Base-by-base conservation (phyloP, 1,140 invertebrate genomes). In the Aporrectodea caliginosa region DNA sequence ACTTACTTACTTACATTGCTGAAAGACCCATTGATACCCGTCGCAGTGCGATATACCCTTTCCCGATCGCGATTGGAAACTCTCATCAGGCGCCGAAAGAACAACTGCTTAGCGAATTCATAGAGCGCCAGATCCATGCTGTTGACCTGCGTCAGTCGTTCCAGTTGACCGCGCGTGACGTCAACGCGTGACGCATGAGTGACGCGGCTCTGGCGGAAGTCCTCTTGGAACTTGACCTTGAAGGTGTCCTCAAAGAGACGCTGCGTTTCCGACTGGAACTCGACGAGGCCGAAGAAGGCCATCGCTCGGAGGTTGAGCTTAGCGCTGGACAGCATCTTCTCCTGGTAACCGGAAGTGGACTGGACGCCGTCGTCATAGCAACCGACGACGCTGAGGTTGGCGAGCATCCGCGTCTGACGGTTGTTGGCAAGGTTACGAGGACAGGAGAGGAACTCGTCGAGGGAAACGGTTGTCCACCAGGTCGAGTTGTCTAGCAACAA, bases 181-280 rank as follows among this genome's bases (percentile, higher is more conserved):
- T 75, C 31, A 12, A 72, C 35, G 32, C 69, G 32, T n/a, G n/a
- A 72, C 1, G 85, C 86, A 75, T 88, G 87, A 16, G 88, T 90
- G n/a, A 78, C 80, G 16, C 83, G 82, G 22, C 78, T 80, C 77
- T 86, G 85, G 16, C 72, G 71, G 78, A 86, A 88, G 69, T 84
- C 81, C 6, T 81, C 81, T 14, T 82, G 75, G 77, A 88, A 88
- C 71, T 93, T 91, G 84, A 99, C 90, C 86, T 94, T 93, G 88
- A 99, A 99, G n/a, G 95, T 97, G 88, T 95, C 93, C 87, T 99
- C 97, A 88, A 99, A 99, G 68, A 98, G 92, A 85, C 95, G 95
- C 88, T 99, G 97, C 34, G 94, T 95, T 80, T 94, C 93, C 91
- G 93, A 85, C 89, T 98, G 97, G 88, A 93, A 92, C 89, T 99